A percentile compares a stretch with the other conserved stretches of the same genome.
phyloP scores from a whole-genome alignment of 1,140 invertebrate genomes.

The Choristoneura fumiferana region DNA sequence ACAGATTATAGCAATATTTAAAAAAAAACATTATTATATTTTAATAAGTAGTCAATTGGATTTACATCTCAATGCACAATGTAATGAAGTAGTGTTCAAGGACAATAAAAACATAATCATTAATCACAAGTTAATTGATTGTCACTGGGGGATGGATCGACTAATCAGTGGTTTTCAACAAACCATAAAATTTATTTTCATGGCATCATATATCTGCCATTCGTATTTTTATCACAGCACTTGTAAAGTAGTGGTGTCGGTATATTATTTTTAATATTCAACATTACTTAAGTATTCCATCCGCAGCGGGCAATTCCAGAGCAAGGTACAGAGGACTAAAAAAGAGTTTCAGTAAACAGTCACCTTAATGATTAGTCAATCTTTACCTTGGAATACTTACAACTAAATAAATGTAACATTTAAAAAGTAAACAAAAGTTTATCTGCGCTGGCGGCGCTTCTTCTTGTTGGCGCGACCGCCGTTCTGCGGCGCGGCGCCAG shows the following conservation, averaged over 20 bases:
- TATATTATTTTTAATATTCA: constrained; percentile 22
- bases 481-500: not conserved
- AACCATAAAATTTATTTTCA: constrained; percentile 32
- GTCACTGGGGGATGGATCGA: constrained; percentile 34
- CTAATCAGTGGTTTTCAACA: constrained; percentile 9
- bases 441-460: constrained; percentile 58
- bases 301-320: constrained; percentile 35
- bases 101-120: constrained; percentile 33
- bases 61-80: constrained; percentile 15
- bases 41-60: constrained; percentile 35
- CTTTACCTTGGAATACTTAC: constrained; percentile 20
- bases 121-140: constrained; percentile 28
- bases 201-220: constrained; percentile 40
- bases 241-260: constrained; percentile 59
- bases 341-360: constrained; percentile 41
- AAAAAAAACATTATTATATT: constrained; percentile 47
- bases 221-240: constrained; percentile 65
- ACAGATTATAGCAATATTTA: constrained; percentile 44
- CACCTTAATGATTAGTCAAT: constrained; percentile 30
- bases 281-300: constrained; percentile 12
- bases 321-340: constrained; percentile 39
- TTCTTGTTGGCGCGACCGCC: constrained; percentile 46
- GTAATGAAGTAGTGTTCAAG: constrained; percentile 1
- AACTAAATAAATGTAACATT: constrained; percentile 27
- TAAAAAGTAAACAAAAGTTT: constrained; percentile 35